Base-by-base conservation (phyloP, 2,113 vertebrate species). In the Cettia cetti region DNA sequence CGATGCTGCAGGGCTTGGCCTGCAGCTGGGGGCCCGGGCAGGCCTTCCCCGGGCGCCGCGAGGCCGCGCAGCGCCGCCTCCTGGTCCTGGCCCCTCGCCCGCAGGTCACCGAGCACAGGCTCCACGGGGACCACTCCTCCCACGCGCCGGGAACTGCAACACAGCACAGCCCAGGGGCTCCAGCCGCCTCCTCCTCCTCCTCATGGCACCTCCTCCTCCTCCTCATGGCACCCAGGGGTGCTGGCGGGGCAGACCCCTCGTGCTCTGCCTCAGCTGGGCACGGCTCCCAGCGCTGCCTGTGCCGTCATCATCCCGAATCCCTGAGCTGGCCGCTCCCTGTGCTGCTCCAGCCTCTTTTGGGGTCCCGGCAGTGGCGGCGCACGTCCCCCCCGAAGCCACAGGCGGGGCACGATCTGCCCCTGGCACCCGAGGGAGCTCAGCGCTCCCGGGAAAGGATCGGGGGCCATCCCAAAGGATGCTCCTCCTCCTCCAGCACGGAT, bases 41-140 rank as follows among this genome's bases (percentile, higher is more conserved):
- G 98, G 97, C 96, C 96, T 98, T 96, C 95, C 98, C 97, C 97
- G 96, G 97, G 90, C 95, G 97, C 98, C 97, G 96, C 94, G 97
- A 95, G 96, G 98, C 98, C 97, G 95, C 97, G 95, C 99, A 99
- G 94, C 95, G 99, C 98, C 99, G 98, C 97, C 97, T 98, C 97
- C 99, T 98, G 84, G 97, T 99, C 98, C 99, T 98, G 96, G 98
- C 98, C 97, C 99, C 99, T 97, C 98, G 97, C 98, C 99, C 99
- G 96, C 99, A 99, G 96, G 99, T 99, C 98, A 98, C 98, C 68
- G 99, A 99, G 98, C 99, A 99, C 97, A 99, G 98, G 98, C 99
- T 99, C 99, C 99, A 99, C 78, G 98, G 98, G 79, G 99, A 99
- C 99, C 99, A 99, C 96, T 98, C 98, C 98, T 99, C 98, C 99